Conservation (phyloP, 64 coral and sea anemone species). For the Orbicella faveolata region DNA sequence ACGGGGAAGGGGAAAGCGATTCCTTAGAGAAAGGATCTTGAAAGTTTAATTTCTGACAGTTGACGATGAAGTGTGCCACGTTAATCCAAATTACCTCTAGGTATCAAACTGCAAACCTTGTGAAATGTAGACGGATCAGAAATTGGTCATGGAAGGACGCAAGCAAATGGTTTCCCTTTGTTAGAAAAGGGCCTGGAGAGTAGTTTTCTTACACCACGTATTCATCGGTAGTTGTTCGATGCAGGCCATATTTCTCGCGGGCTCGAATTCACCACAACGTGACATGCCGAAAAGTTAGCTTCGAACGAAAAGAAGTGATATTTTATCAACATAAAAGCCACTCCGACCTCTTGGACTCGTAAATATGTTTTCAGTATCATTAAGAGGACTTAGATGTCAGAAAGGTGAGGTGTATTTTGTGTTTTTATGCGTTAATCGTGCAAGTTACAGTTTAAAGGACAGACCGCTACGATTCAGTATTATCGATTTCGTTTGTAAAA, state of each 20-base stretch:
- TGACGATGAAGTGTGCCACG: no score
- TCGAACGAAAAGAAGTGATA: not conserved
- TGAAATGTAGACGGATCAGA: no score
- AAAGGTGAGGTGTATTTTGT: constrained; percentile 18
- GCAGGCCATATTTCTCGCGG: not conserved
- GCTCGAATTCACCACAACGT: constrained; percentile 2
- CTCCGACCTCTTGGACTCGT: not conserved
- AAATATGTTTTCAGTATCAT: constrained; percentile 38
- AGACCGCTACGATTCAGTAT: not conserved
- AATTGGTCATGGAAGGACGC: no score
- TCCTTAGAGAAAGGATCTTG: no score
- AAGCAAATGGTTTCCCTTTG: not conserved
- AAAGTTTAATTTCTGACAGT: no score
- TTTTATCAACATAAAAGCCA: not conserved
- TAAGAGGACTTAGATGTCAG: constrained; percentile 21
- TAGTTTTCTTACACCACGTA: not conserved
- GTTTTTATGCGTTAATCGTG: not conserved
- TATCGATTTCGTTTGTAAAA: not conserved
- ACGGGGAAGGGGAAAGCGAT: no score
- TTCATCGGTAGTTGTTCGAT: not conserved
- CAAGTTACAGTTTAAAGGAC: not conserved
- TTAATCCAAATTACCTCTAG: no score
- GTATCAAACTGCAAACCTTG: no score
- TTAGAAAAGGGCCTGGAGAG: not conserved
- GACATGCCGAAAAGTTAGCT: constrained; percentile 6